Base-by-base conservation (phyloP, 2,888 invertebrate species). In the Tiliacea aurago region DNA sequence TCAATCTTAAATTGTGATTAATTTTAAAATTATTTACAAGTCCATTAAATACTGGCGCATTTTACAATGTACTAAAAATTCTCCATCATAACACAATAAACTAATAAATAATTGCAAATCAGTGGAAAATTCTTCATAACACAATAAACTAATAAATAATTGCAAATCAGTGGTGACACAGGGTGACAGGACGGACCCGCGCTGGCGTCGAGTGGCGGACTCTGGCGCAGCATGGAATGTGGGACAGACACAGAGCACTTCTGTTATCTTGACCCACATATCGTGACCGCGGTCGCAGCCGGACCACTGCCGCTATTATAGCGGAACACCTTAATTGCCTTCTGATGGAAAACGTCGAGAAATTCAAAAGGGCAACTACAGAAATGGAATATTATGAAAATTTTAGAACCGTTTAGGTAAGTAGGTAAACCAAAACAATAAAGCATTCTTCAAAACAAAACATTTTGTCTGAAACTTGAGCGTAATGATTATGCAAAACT, bases 231-330 rank as follows among this genome's bases (percentile, higher is more conserved):
- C 84, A 86, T 88, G 87, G 89, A 91, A 92, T 90, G 91, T 91
- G 89, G 91, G 86, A 85, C 93, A 90, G 88, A 78, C 87, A 85
- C 90, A 86, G 86, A 89, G 86, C 92, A 92, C 92, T 92, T 91
- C 90, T 89, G 91, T 93, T 93, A 92, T 94, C 94, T 94, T 94
- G 94, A 94, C 94, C 94, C 90, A 94, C 93, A 92, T 94, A 90
- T 86, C 84, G 90, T 90, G 93, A 91, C 93, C 94, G 93, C 92
- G 91, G 91, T 88, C 88, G 90, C 90, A 91, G 90, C 89, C 92
- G 88, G 81, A 85, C 87, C 85, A 83, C 87, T 89, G 85, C 73
- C 87, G 87, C 86, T 89, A 87, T 86, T 89, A 88, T 90, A 91
- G 89, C 91, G 91, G 91, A 91, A 93, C 88, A 91, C 90, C 90